Evolutionary conservation across 2,797 vertebrate species (phyloP).

Genomic region (Malurus leucopterus): DNA sequence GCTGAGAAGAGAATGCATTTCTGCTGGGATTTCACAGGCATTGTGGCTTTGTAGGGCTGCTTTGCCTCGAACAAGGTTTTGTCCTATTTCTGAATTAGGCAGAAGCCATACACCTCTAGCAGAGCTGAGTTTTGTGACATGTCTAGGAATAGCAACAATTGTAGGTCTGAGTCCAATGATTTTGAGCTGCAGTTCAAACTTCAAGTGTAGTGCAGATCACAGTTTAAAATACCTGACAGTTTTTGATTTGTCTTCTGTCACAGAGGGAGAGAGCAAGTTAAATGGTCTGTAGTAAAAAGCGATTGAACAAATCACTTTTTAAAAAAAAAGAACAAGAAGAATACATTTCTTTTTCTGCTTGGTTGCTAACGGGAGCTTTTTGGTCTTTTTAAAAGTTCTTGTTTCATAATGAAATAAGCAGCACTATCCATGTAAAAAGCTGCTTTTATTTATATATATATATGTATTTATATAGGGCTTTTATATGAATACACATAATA

Average conservation of each 20-base stretch:
- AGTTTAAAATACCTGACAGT: constrained; percentile 27
- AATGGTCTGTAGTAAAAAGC: constrained; percentile 28
- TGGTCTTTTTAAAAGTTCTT: not conserved
- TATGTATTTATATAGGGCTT: not conserved
- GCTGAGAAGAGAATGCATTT: not conserved
- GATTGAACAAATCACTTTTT: constrained; percentile 9
- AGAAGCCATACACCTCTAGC: not conserved
- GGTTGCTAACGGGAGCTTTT: not conserved
- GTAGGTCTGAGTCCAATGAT: not conserved
- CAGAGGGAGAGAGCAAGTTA: constrained; percentile 29
- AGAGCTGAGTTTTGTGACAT: constrained; percentile 3
- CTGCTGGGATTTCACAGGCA: not conserved
- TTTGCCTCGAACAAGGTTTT: not conserved
- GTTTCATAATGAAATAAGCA: not conserved
- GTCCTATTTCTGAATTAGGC: not conserved
- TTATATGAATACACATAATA: not conserved
- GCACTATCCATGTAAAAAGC: not conserved
- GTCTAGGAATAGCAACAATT: constrained; percentile 20
- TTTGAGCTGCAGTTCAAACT: constrained; percentile 19
- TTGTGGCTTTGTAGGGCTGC: not conserved
- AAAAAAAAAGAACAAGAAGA: not conserved
- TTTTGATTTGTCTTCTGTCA: constrained; percentile 37
- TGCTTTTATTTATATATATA: not conserved
- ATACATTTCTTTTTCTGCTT: constrained; percentile 3
- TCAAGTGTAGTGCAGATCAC: constrained; percentile 12